These are phyloP conservation scores for Micromesistius poutassou DNA, from an alignment of 2,797 vertebrate species.

Conservation along the genomic window DNA sequence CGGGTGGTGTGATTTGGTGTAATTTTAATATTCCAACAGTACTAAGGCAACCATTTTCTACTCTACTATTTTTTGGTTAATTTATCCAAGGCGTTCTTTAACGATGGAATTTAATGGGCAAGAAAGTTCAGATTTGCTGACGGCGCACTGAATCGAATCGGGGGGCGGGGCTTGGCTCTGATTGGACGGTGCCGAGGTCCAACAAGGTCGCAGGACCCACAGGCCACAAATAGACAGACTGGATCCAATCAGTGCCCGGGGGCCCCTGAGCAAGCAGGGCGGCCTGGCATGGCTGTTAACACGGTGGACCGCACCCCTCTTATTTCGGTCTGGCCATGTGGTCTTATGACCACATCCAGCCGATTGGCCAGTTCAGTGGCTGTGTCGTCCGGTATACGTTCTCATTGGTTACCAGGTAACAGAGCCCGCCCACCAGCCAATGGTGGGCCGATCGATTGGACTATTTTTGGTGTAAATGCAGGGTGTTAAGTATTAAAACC, in stretches of 20 bases:
- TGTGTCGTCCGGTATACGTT: neutral
- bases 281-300: neutral
- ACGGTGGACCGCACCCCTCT: neutral
- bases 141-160: neutral
- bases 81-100: neutral
- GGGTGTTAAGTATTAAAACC: neutral
- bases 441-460: neutral
- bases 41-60: neutral
- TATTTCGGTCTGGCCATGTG: neutral
- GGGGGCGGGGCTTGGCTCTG: neutral
- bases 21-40: neutral
- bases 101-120: neutral
- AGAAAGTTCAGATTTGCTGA: neutral
- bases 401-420: neutral
- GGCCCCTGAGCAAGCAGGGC: neutral
- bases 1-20: neutral
- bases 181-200: neutral
- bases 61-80: neutral
- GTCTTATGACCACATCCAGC: too few species aligned
- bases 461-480: neutral
- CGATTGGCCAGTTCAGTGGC: too few species aligned
- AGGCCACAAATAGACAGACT: neutral
- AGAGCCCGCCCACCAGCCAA: neutral
- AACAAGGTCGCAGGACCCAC: neutral
- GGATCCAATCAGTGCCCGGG: neutral